These are phyloP conservation scores for Dryobota labecula DNA, from an alignment of 2,888 invertebrate species.

Conservation along the genomic window DNA sequence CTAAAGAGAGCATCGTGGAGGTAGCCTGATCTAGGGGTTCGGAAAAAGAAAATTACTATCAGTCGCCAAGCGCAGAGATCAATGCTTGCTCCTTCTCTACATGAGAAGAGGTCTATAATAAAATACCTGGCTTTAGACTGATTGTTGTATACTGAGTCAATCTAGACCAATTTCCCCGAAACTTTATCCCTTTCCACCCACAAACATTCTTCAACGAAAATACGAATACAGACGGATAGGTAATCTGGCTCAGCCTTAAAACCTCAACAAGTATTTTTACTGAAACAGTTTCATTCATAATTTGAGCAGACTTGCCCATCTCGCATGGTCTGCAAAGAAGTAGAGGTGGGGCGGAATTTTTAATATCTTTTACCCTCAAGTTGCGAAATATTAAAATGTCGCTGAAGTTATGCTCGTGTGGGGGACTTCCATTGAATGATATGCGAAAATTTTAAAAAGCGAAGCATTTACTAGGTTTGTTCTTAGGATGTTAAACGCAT, in stretches of 20 bases:
- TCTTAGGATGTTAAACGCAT: not conserved
- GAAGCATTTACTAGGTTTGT: conserved; percentile 31
- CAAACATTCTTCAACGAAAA: not conserved
- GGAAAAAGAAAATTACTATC: not conserved
- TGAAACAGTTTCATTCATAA: conserved; percentile 52
- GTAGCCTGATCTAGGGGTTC: not conserved
- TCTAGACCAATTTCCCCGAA: not conserved
- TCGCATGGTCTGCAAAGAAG: conserved; percentile 41
- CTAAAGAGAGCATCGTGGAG: too few relatives aligned
- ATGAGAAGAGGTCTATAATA: not conserved
- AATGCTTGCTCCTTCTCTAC: too few relatives aligned
- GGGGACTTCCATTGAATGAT: conserved; percentile 53
- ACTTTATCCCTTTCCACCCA: not conserved
- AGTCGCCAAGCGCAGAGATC: not conserved
- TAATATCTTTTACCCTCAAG: conserved; percentile 71
- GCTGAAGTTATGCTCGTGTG: conserved; percentile 69
- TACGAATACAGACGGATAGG: not conserved
- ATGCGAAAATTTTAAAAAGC: conserved; percentile 38
- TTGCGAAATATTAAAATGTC: conserved; percentile 77
- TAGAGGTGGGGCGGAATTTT: conserved; percentile 73
- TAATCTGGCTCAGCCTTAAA: not conserved
- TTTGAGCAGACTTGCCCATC: conserved; percentile 37
- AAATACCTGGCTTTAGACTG: not conserved
- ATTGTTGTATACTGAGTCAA: too few relatives aligned
- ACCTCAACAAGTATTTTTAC: conserved; percentile 37